Percentiles rank a stretch among this genome's conserved stretches.
Conservation (phyloP, 2,888 invertebrate genomes). For the Ecdyonurus torrentis region DNA sequence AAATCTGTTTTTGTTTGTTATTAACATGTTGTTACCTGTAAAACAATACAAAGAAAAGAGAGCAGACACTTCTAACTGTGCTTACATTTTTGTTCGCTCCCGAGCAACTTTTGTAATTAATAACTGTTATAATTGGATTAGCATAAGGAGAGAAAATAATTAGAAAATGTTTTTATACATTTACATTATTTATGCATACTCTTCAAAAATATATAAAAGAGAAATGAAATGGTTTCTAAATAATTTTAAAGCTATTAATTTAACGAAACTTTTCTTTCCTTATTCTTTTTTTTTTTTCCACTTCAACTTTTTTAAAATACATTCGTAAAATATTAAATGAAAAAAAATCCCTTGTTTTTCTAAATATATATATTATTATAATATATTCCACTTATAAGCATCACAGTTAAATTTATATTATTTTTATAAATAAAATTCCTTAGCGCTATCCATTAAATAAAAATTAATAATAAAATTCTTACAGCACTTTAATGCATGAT, state of each 20-base stretch:
- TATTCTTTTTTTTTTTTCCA: neutral
- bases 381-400: neutral
- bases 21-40: too few relatives aligned
- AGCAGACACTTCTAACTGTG: too few relatives aligned
- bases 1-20: too few relatives aligned
- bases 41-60: too few relatives aligned
- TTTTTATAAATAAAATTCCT: neutral
- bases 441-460: neutral
- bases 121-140: neutral
- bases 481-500: too few relatives aligned
- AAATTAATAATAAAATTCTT: too few relatives aligned
- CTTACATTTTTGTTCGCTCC: too few relatives aligned
- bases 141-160: neutral
- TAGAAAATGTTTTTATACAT: neutral
- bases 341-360: neutral
- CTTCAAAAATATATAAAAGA: too few relatives aligned
- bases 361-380: neutral
- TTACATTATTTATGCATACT: neutral
- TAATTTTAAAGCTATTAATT: neutral
- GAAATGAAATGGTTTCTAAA: neutral
- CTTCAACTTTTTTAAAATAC: too few relatives aligned
- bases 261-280: neutral
- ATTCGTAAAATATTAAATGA: neutral
- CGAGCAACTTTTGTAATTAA: neutral
- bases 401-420: neutral